Base-by-base conservation (phyloP, 2,797 vertebrate genomes). In the Melanotaenia pygmaea region DNA sequence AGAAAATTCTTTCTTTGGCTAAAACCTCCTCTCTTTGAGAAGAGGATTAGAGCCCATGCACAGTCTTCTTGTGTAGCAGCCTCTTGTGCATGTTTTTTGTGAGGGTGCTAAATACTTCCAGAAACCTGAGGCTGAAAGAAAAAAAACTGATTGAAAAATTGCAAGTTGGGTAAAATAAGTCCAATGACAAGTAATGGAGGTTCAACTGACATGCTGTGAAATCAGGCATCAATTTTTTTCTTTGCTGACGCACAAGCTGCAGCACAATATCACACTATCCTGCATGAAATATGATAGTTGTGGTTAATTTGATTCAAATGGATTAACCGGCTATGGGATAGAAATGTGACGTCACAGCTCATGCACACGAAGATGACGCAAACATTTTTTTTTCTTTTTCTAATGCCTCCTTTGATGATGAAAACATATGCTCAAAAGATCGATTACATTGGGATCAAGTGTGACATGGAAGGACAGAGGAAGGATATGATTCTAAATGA, bases 21-120 rank as follows among this genome's bases (percentile, higher is more conserved):
- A 80, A 89, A 90, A 76, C 83, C 70, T 13, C 20, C 14, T 22
- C 28, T 67, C 74, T 86, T 86, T 81, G 56, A 84, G 70, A 85
- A 51, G 72, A 70, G 87, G 85, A 90, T 92, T 87, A 92, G 67
- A 50, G 78, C 56, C 45, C 14, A 40, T 6, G 65, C 45, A 67
- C 70, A 58, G 7, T 50, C 45, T 22, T 68, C 65, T 71, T 10
- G 13, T 24, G 65, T 60, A 57, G 57, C 60, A 56, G 18, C 50
- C 37, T 59, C 28, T 54, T 57, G 67, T 62, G 4, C 20, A 16
- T 26, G 12, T 34, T 37, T 37, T 67, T 53, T 1, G 18, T 14
- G 60, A 67, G 51, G 60, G 72, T 79, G 75, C 67, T 70, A 54
- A 90, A 86, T 85, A 85, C 86, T 78, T 69, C 76, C 77, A 35